Evolutionary conservation across 1,140 invertebrate genomes (phyloP), one percentile per base, ranked within the genome.

Genomic region (Tribolium madens): DNA sequence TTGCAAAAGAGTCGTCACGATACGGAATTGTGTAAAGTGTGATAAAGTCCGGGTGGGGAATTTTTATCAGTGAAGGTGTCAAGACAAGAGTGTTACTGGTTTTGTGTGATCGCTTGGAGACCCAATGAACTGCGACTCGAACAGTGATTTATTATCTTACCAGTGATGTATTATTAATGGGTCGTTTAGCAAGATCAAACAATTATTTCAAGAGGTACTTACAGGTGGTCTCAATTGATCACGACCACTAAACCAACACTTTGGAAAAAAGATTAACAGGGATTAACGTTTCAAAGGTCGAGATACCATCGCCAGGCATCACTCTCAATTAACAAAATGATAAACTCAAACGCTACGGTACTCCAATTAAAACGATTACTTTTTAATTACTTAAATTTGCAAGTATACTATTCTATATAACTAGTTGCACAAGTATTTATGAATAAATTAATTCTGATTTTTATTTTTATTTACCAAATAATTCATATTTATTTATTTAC

Each of bases 131-230:
- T 60, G 53, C 26, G 10, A 26, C 52, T 57, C 10, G 17, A 64
- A 64, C 57, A 13, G 57, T 64, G 57, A 33, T 64, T 64, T 64
- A 64, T 64, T 33, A 64, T 31, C 57, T 64, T 64, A 33, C 9
- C 57, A 42, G 26, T 64, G 57, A 64, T 64, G 57, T 36, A 64
- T 64, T 64, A 64, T 64, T 64, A 64, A 64, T 64, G 57, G 57
- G 57, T 10, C 57, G 57, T 64, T 64, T 64, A 64, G 57, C 26
- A 33, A 64, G 57, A 64, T 64, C 33, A 64, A 64, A 64, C 57
- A 64, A 64, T 64, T 64, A 64, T 64, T 64, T 12, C n/a, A 14
- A 64, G 57, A 64, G 26, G 57, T 64, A 64, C 57, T 33, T 64
- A 36, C 26, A 64, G 57, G 57, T 64, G 57, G 57, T 64, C 57